Conservation (phyloP, 2,113 vertebrate species). For the Xiphophorus hellerii region DNA sequence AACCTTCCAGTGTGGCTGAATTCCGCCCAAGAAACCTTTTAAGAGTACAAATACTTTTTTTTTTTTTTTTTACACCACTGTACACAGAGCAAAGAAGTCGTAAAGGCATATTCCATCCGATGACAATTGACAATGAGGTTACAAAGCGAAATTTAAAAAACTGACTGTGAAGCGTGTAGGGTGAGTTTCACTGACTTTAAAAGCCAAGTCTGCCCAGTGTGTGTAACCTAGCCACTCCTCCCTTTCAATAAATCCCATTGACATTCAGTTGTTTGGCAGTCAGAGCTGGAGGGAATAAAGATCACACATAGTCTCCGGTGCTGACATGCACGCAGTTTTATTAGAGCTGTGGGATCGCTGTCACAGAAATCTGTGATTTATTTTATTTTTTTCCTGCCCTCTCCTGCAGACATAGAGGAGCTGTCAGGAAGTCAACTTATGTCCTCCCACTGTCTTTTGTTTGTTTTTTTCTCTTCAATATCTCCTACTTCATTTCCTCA, state of each 20-base stretch:
- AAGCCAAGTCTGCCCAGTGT: background rate
- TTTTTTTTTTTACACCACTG: background rate
- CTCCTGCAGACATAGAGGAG: conserved; percentile 17
- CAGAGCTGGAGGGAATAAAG: conserved; percentile 28
- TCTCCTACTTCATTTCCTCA: conserved; percentile 1
- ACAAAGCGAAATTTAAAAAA: background rate
- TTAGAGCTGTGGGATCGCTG: conserved; percentile 45
- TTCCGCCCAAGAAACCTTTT: background rate
- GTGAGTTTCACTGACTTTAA: background rate
- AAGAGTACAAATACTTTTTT: background rate
- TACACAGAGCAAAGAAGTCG: background rate
- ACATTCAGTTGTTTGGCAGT: conserved; percentile 28
- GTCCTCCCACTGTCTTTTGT: conserved; percentile 7
- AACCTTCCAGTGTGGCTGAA: background rate
- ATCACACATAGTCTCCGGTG: conserved; percentile 19
- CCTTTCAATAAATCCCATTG: conserved; percentile 30
- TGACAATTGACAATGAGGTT: background rate
- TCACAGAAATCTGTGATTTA: conserved; percentile 42
- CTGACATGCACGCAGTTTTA: conserved; percentile 50
- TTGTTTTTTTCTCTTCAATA: conserved; percentile 4
- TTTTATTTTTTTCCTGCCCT: background rate
- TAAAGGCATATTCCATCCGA: background rate
- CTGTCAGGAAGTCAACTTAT: conserved; percentile 36
- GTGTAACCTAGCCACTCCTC: conserved; percentile 5
- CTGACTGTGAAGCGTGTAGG: background rate